A percentile compares a stretch with the other conserved stretches of the same genome.
These are phyloP conservation scores for Clitarchus hookeri DNA, from an alignment of 2,888 invertebrate genomes.

Conservation along the genomic window DNA sequence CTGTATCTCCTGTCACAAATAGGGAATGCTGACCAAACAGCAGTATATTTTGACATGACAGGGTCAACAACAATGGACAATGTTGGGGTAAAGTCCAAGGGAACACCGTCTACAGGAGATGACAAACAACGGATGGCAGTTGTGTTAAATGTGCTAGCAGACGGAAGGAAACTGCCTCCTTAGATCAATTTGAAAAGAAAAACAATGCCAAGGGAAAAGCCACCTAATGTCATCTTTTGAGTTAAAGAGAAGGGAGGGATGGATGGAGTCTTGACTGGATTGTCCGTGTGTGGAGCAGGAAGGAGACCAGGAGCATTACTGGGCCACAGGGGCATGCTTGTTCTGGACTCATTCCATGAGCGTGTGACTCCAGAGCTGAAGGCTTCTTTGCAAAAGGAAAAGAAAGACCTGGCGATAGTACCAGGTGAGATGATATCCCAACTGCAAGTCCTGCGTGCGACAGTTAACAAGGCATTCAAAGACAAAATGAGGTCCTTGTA, in stretches of 20 bases:
- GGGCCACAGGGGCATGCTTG: constrained; percentile 32
- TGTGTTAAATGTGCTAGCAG: neutral
- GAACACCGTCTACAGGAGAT: neutral
- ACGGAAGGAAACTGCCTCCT: neutral
- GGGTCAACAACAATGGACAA: neutral
- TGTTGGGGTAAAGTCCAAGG: neutral
- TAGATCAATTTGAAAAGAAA: neutral
- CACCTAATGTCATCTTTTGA: neutral
- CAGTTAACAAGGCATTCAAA: constrained; percentile 37
- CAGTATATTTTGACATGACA: neutral
- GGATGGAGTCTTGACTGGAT: neutral
- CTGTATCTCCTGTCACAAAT: neutral
- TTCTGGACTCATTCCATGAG: constrained; percentile 36
- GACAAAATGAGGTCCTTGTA: neutral
- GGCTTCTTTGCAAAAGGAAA: constrained; percentile 23
- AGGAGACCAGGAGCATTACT: neutral
- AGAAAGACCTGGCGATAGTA: constrained; percentile 33
- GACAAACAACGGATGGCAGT: neutral
- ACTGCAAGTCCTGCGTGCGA: constrained; percentile 34
- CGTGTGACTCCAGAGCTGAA: constrained; percentile 36
- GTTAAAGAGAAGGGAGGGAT: neutral
- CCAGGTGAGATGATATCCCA: constrained; percentile 33
- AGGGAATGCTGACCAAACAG: neutral
- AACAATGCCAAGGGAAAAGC: neutral
- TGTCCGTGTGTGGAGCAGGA: neutral